Base-by-base conservation (phyloP, 2,113 vertebrate genomes). In the Scopus umbretta region DNA sequence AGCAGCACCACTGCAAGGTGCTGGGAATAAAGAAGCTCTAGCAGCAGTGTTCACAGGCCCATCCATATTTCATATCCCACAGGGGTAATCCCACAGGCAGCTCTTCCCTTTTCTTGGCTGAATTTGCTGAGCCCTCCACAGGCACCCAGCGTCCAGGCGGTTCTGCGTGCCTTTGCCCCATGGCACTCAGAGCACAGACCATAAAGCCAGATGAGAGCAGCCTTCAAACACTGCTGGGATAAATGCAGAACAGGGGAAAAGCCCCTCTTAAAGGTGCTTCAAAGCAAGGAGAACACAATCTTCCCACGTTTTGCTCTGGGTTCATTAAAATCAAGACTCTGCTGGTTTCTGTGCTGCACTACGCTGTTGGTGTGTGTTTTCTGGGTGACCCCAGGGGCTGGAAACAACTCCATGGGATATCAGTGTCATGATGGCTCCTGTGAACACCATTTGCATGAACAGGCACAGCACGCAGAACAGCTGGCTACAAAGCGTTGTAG, bases 401-500 rank as follows among this genome's bases (percentile, higher is more conserved):
- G 25, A 78, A 78, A 25, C 43, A 20, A 2, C 36, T 42, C 43
- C 43, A 13, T 25, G 53, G 53, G 72, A 36, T 43, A 19, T 58
- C 13, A 5, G n/a, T 36, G 43, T 42, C 42, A 20, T 16, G 29
- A 50, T 2, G 3, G 36, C 32, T 23, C 45, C 36, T 36, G 32
- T 43, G 63, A 43, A 52, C 5, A 30, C 50, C 10, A 6, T 43
- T 36, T 45, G 68, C 49, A 23, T 18, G 32, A 36, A 59, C 72
- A 43, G 1, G 19, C 36, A 29, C 2, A 1, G 13, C 36, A 26
- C 0, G 1, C 27, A 14, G 45, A 52, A 30, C 32, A 61, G 55
- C 32, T 1, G 3, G 30, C 45, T 68, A 16, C 13, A 9, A 61
- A 56, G 42, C 29, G 6, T 42, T 22, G 32, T 27, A 26, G 58